Conservation (phyloP, 2,797 vertebrate species). For the Knipowitschia caucasica region DNA sequence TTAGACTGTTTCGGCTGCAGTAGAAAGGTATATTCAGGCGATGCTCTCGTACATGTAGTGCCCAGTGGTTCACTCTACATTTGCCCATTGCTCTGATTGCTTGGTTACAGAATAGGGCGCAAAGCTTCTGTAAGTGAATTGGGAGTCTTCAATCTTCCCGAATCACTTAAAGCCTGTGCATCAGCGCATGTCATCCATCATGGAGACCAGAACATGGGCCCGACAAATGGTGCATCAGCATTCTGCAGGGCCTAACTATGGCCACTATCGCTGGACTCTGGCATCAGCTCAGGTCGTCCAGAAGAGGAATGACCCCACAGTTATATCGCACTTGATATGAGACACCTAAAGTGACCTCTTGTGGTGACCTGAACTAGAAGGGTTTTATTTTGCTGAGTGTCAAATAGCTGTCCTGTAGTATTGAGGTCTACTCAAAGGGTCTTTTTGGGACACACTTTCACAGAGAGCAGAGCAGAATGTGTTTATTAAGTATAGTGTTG, state of each 20-base stretch:
- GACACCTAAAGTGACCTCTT: conserved; percentile 45
- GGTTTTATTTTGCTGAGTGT: conserved; percentile 42
- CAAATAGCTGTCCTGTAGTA: conserved; percentile 22
- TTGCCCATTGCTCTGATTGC: conserved; percentile 83
- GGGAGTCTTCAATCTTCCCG: conserved; percentile 89
- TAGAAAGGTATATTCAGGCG: conserved; percentile 7
- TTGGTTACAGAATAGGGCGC: conserved; percentile 84
- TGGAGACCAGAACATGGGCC: conserved; percentile 68
- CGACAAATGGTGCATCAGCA: conserved; percentile 87
- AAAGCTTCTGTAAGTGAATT: conserved; percentile 88
- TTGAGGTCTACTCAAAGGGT: conserved; percentile 9
- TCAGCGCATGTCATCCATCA: conserved; percentile 90
- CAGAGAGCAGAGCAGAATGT: conserved; percentile 4
- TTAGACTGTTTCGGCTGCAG: conserved; percentile 4
- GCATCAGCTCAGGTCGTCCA: conserved; percentile 15
- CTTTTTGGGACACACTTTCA: conserved; percentile 37
- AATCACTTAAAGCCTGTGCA: conserved; percentile 90
- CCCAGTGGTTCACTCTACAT: conserved; percentile 51
- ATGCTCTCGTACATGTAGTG: conserved; percentile 54
- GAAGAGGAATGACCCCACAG: conserved; percentile 37
- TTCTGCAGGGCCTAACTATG: conserved; percentile 68
- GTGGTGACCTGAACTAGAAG: conserved; percentile 18
- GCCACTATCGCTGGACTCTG: conserved; percentile 46
- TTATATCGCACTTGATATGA: conserved; percentile 32
- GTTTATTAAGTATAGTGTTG: too few species aligned